phyloP scores from a whole-genome alignment of 2,797 vertebrate genomes.

The Dryobates pubescens region DNA sequence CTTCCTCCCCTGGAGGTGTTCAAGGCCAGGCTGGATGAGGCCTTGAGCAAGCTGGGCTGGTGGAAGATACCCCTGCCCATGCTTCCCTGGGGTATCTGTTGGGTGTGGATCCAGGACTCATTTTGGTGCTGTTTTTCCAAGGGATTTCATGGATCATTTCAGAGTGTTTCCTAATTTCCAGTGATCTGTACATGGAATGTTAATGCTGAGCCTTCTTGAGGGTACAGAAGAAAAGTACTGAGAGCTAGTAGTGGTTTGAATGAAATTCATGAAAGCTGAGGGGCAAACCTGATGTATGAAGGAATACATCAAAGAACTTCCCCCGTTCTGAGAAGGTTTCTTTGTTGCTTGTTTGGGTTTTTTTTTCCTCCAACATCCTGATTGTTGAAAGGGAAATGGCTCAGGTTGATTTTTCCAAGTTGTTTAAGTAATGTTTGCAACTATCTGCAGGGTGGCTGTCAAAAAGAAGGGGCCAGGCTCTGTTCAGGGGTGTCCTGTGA shows the following conservation, averaged over 20 bases:
- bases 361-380: neutral
- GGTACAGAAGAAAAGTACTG: neutral
- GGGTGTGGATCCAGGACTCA: neutral
- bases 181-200: neutral
- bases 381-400: neutral
- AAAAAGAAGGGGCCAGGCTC: too few species aligned
- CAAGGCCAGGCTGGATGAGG: too few species aligned
- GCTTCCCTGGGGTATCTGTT: neutral
- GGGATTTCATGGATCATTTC: neutral
- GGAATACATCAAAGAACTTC: constrained; percentile 37
- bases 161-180: neutral
- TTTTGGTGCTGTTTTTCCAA: neutral
- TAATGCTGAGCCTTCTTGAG: neutral
- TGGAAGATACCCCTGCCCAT: neutral
- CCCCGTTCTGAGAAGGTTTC: neutral
- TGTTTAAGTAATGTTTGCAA: neutral
- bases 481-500: too few species aligned
- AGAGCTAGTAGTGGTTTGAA: neutral
- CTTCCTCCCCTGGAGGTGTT: too few species aligned
- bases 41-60: too few species aligned
- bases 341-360: neutral
- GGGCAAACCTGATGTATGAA: neutral
- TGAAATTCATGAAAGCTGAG: constrained; percentile 42
- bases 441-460: too few species aligned
- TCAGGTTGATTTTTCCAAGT: neutral